These are phyloP conservation scores for Scatophagus argus DNA, from an alignment of 2,113 vertebrate genomes.

Conservation along the genomic window DNA sequence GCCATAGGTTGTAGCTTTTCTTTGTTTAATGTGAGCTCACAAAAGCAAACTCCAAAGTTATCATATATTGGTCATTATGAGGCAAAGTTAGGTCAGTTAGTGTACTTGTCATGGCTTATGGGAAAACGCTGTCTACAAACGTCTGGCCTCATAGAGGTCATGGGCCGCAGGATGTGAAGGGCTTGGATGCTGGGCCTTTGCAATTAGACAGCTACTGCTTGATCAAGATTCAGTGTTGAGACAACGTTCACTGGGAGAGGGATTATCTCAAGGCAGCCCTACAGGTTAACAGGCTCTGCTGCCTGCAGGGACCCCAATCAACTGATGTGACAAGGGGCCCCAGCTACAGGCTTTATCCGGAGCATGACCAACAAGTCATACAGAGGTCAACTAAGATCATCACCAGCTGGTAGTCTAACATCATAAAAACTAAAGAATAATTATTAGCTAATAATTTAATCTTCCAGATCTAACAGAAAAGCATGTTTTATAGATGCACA, in stretches of 20 bases:
- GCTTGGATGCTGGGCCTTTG: neutral
- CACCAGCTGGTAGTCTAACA: no score
- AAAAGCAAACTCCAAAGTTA: neutral
- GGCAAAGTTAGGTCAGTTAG: no score
- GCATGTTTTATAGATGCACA: neutral
- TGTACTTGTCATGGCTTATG: neutral
- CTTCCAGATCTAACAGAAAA: neutral
- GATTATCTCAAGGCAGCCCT: slow-evolving; percentile 27
- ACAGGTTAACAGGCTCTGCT: slow-evolving; percentile 44
- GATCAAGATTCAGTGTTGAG: slow-evolving; percentile 40
- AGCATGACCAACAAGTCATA: slow-evolving; percentile 27
- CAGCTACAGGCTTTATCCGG: slow-evolving; percentile 22
- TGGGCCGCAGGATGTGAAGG: neutral
- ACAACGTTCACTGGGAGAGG: slow-evolving; percentile 35
- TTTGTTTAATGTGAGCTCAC: neutral
- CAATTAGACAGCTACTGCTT: slow-evolving; percentile 8
- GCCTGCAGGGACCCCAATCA: slow-evolving; percentile 19
- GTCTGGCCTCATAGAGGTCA: neutral
- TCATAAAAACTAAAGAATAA: neutral
- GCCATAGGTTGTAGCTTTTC: neutral
- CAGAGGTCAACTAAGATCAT: neutral
- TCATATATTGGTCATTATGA: neutral
- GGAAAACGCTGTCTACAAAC: neutral
- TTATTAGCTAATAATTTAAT: neutral
- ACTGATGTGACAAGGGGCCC: slow-evolving; percentile 38